Percentiles rank a stretch among this genome's conserved stretches.
phyloP scores from a whole-genome alignment of 2,113 vertebrate genomes.

The mouse (Mus musculus) region GRCm39 chr15:77395001-77395500 shows the following conservation, averaged over 20 bases:
- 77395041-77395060: too few species aligned
- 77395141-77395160: background rate
- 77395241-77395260: too few species aligned
- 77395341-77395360: fast-evolving
- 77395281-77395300: background rate
- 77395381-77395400: background rate
- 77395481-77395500: background rate
- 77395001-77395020: background rate
- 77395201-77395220: background rate
- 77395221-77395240: background rate
- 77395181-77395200: fast-evolving
- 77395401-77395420: background rate
- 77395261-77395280: background rate
- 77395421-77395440: background rate
- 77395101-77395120: background rate
- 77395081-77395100: too few species aligned
- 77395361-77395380: background rate
- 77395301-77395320: background rate
- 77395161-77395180: fast-evolving
- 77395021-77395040: too few species aligned
- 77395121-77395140: fast-evolving
- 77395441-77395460: background rate
- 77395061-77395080: background rate
- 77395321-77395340: background rate
- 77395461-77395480: background rate